Evolutionary conservation across 2,113 vertebrate species (phyloP).

Genomic region (Ailurus styani): DNA sequence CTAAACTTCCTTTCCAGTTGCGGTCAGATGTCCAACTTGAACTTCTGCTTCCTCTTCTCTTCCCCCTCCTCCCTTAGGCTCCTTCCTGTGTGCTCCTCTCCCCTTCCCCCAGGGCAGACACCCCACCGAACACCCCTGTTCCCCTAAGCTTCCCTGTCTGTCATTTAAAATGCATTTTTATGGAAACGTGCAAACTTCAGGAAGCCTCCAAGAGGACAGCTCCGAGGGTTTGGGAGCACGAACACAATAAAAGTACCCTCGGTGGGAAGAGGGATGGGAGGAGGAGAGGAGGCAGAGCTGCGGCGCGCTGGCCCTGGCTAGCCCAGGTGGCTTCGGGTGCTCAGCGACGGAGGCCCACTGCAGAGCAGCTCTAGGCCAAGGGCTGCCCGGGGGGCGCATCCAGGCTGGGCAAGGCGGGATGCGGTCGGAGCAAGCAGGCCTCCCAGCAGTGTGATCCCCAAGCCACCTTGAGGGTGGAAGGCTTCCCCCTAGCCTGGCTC

Average conservation of each 20-base stretch:
- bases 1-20: background rate
- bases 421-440: background rate
- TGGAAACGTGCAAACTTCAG: background rate
- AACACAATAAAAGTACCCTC: background rate
- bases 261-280: background rate
- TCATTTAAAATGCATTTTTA: background rate
- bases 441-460: rapidly evolving
- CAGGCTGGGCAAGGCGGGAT: background rate
- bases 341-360: background rate
- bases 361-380: background rate
- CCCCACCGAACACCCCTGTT: background rate
- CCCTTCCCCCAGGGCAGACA: background rate
- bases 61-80: background rate
- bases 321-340: background rate
- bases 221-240: rapidly evolving
- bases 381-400: background rate
- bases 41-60: background rate
- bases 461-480: background rate
- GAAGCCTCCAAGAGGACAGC: background rate
- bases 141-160: no score
- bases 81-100: background rate
- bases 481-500: background rate
- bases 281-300: background rate
- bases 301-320: no score
- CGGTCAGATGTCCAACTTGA: background rate